A percentile compares a stretch with the other conserved stretches of the same genome.
These are phyloP conservation scores for Dermolepida albohirtum DNA, from an alignment of 2,888 invertebrate species.

Conservation along the genomic window DNA sequence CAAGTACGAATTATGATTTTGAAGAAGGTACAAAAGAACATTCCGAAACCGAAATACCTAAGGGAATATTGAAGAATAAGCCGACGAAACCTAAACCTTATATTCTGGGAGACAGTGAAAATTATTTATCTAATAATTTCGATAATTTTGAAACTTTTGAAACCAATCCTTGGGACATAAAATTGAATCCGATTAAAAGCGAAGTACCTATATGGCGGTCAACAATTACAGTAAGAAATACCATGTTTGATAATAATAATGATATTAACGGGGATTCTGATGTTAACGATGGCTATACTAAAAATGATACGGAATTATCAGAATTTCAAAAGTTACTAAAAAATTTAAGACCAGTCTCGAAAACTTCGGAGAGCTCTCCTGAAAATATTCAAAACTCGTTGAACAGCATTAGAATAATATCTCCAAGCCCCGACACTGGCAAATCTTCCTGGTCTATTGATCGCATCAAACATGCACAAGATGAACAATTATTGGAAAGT, in stretches of 20 bases:
- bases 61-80: conserved; percentile 81
- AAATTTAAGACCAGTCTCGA: conserved; percentile 56
- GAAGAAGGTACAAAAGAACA: conserved; percentile 52
- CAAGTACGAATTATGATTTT: conserved; percentile 45
- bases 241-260: conserved; percentile 52
- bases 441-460: conserved; percentile 65
- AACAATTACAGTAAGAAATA: conserved; percentile 63
- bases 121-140: conserved; percentile 55
- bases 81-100: conserved; percentile 80
- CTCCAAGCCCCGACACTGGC: conserved; percentile 47
- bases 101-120: conserved; percentile 77
- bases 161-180: conserved; percentile 67
- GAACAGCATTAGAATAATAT: conserved; percentile 46
- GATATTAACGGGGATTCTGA: conserved; percentile 3
- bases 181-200: conserved; percentile 63
- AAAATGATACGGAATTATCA: conserved; percentile 48
- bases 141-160: conserved; percentile 52
- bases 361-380: conserved; percentile 44
- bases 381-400: conserved; percentile 42
- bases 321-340: conserved; percentile 61
- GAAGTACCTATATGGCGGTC: conserved; percentile 64
- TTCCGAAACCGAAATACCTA: conserved; percentile 66
- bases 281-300: conserved; percentile 15
- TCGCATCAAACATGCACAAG: conserved; percentile 66
- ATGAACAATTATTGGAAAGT: conserved; percentile 56